phyloP scores from a whole-genome alignment of 2,888 invertebrate genomes.

The Aplocera efformata region DNA sequence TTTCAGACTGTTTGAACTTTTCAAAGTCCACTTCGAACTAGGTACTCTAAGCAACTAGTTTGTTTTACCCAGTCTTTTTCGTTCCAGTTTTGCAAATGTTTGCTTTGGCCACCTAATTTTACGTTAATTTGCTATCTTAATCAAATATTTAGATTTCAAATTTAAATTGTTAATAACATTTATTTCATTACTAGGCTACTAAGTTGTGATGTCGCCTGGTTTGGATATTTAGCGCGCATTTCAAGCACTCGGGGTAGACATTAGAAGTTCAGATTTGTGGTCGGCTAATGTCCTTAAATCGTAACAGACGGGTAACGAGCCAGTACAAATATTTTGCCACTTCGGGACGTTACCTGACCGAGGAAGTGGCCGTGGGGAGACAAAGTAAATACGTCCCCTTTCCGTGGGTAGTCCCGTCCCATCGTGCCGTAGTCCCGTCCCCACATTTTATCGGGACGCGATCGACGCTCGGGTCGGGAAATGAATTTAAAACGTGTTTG shows the following conservation, averaged over 20 bases:
- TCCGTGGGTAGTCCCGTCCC: constrained; percentile 63
- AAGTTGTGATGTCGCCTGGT: neutral
- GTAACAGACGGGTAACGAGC: constrained; percentile 67
- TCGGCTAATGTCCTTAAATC: constrained; percentile 70
- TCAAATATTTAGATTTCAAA: too few relatives aligned
- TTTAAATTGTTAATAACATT: too few relatives aligned
- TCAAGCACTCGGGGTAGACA: constrained; percentile 32
- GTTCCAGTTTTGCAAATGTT: constrained; percentile 21
- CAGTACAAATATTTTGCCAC: constrained; percentile 77
- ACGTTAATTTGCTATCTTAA: neutral
- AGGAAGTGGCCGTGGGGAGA: constrained; percentile 76
- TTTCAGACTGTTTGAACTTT: constrained; percentile 19
- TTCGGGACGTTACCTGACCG: constrained; percentile 75
- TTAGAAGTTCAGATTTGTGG: constrained; percentile 51
- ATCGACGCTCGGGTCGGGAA: constrained; percentile 79
- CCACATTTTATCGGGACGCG: constrained; percentile 79
- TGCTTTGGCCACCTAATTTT: constrained; percentile 10
- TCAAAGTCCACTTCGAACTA: constrained; percentile 19
- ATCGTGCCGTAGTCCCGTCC: constrained; percentile 68
- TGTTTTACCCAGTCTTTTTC: constrained; percentile 18
- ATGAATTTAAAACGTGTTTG: constrained; percentile 81
- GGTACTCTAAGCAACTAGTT: constrained; percentile 16
- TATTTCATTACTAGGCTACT: too few relatives aligned
- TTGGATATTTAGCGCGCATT: constrained; percentile 25
- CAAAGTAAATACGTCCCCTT: constrained; percentile 79